Evolutionary conservation across 2,113 vertebrate species (phyloP), one percentile per base, ranked within the genome.

Genomic region (Paradisaea rubra): DNA sequence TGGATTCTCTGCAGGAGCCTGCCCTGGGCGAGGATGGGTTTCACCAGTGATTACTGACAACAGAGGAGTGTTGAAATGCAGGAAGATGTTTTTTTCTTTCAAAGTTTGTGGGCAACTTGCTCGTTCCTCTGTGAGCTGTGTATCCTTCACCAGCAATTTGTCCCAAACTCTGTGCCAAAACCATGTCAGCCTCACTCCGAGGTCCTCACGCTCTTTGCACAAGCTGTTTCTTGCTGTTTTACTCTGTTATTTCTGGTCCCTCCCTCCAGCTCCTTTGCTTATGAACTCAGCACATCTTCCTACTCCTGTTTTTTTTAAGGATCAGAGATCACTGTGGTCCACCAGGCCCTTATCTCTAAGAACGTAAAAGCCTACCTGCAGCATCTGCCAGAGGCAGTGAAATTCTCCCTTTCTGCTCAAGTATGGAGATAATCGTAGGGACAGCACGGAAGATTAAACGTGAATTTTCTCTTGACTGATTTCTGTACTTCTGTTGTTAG

Each of bases 101-200:
- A 6, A 70, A 92, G 68, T 86, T 63, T 93, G 68, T 4, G 47
- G 94, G 86, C 60, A 83, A 42, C 68, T 83, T 81, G 61, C 72
- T 91, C 3, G 0, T 83, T 93, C 49, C 83, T 83, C 54, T 77
- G 1, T 4, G 47, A 81, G 50, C 63, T 50, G 42, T 7, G 37
- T 53, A 50, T 93, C 72, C 56, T 92, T 83, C 44, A 94, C 81
- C 69, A 92, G 89, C 91, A 86, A 73, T 88, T 93, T 91, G 91
- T 96, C 91, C 64, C 80, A 78, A 63, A 66, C 39, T 66, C 68
- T 22, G 4, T 70, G 83, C 93, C 89, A 95, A 86, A 96, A 73
- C 89, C 30, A 16, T 61, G 86, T 56, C 86, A 86, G 68, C 76
- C 50, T 77, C 28, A 6, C 59, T 41, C 35, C 3, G 0, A 95